phyloP scores from a whole-genome alignment of 2,888 invertebrate species.

The Scelioninae gen. 2 region DNA sequence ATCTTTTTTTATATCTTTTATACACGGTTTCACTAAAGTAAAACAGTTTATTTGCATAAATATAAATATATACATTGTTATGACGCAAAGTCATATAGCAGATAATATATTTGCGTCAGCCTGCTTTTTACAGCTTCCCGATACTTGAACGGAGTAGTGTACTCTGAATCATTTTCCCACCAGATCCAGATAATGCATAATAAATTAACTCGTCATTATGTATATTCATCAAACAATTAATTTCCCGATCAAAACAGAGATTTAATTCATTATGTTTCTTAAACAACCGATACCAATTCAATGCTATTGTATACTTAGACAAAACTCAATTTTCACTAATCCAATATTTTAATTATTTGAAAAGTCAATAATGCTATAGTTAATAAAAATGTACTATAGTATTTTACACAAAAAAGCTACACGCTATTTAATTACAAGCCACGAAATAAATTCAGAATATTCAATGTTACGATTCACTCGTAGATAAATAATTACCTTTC shows the following conservation, averaged over 20 bases:
- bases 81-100: conserved; percentile 50
- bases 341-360: no score
- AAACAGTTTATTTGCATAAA: not conserved
- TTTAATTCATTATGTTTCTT: conserved; percentile 37
- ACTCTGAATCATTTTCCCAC: conserved; percentile 50
- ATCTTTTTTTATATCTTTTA: no score
- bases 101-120: conserved; percentile 54
- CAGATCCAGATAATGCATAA: conserved; percentile 4
- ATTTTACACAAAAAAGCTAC: not conserved
- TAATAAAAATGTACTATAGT: not conserved
- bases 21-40: conserved; percentile 10
- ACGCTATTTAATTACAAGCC: conserved; percentile 1
- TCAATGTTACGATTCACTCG: not conserved
- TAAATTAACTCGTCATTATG: conserved; percentile 20
- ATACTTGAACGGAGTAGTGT: conserved; percentile 26
- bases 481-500: conserved; percentile 8
- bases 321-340: no score
- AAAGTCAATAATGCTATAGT: no score
- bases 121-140: conserved; percentile 37
- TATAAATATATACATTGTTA: conserved; percentile 16
- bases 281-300: conserved; percentile 7
- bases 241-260: conserved; percentile 27
- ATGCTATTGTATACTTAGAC: conserved; percentile 3
- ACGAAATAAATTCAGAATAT: conserved; percentile 2
- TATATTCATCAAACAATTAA: conserved; percentile 37